Conservation (phyloP, 1,140 invertebrate species). For the Akabosia matsudoensis region DNA sequence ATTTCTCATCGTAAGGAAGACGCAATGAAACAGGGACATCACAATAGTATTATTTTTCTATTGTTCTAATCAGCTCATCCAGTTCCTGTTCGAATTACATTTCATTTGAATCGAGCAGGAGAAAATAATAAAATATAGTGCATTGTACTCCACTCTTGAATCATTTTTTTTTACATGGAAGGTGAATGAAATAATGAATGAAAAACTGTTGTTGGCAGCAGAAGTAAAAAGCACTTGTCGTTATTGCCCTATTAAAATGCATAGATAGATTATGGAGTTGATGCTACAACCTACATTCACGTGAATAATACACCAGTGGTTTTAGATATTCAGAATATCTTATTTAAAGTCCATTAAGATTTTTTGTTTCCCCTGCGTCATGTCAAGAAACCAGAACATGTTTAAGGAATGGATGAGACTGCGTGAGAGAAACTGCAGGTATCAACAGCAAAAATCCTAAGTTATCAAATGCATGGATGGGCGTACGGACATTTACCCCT, state of each 20-base stretch:
- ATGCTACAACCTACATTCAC: no score
- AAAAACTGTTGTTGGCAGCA: background rate
- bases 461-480: background rate
- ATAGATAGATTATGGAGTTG: background rate
- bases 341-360: no score
- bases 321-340: no score
- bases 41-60: background rate
- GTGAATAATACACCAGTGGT: no score
- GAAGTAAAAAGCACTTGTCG: background rate
- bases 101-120: background rate
- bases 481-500: constrained; percentile 13
- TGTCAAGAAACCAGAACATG: no score
- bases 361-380: no score
- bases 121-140: background rate
- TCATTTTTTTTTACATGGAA: background rate
- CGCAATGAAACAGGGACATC: background rate
- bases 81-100: constrained; percentile 16
- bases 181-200: constrained; percentile 8
- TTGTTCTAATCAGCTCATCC: constrained; percentile 17
- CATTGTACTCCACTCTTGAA: background rate
- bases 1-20: background rate
- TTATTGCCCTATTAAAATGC: background rate
- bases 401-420: no score
- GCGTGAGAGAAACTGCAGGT: no score
- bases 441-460: background rate